These are phyloP conservation scores for Brachionus sp. DNA, from an alignment of 1,140 invertebrate species.

Conservation along the genomic window DNA sequence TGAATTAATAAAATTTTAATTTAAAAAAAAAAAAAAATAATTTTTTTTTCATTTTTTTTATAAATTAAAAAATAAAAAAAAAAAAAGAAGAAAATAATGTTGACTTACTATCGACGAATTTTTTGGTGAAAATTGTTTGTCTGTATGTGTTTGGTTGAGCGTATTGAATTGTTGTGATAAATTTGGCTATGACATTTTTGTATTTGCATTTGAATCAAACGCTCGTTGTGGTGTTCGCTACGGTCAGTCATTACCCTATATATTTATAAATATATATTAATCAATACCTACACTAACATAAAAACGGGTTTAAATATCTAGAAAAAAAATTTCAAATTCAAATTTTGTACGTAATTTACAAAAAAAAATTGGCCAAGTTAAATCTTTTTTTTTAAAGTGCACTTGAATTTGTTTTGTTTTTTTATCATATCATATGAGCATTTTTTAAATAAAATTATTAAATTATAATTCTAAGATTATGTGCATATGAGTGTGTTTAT, in stretches of 20 bases:
- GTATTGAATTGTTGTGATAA: background rate
- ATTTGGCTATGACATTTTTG: background rate
- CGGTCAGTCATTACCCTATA: background rate
- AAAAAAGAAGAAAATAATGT: too few species aligned
- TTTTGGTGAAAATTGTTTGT: constrained; percentile 14
- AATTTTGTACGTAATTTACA: background rate
- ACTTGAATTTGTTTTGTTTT: background rate
- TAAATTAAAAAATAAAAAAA: background rate
- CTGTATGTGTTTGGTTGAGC: background rate
- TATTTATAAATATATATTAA: too few species aligned
- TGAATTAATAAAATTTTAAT: background rate
- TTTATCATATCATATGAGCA: constrained; percentile 25
- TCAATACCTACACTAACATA: background rate
- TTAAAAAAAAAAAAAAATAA: background rate
- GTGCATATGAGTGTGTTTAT: too few species aligned
- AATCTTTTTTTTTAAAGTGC: background rate
- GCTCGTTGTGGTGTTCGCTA: background rate
- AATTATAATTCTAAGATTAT: background rate
- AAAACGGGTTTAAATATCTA: background rate
- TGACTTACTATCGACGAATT: background rate
- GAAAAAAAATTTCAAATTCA: background rate
- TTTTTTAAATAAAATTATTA: constrained; percentile 9
- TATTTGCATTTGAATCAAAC: background rate
- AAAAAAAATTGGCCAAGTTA: background rate
- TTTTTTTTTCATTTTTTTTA: background rate